These are phyloP conservation scores for Apeltes quadracus DNA, from an alignment of 2,113 vertebrate species.

Conservation along the genomic window DNA sequence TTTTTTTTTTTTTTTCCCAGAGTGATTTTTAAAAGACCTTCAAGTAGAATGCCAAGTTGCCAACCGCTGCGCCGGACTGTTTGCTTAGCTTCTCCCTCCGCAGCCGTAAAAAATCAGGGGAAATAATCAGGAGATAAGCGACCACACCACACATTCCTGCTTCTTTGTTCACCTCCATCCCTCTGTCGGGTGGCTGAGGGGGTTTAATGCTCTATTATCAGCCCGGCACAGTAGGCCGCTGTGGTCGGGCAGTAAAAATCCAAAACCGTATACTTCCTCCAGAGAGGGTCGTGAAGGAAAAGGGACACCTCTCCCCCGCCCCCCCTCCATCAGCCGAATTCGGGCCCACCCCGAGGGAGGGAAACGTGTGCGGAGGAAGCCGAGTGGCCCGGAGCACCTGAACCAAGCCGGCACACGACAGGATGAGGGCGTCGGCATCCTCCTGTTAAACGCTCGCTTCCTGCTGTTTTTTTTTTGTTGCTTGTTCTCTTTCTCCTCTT, in stretches of 20 bases:
- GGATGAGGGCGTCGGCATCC: conserved; percentile 90
- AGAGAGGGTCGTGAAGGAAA: conserved; percentile 51
- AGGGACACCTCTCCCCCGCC: conserved; percentile 50
- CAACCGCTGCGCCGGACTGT: conserved; percentile 52
- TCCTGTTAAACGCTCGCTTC: conserved; percentile 85
- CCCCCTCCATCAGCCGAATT: conserved; percentile 64
- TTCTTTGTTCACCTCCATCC: conserved; percentile 67
- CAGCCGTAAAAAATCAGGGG: conserved; percentile 61
- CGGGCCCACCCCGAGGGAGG: conserved; percentile 82
- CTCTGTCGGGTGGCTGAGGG: conserved; percentile 25
- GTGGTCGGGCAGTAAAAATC: conserved; percentile 40
- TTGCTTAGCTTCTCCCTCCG: conserved; percentile 60
- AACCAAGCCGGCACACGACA: conserved; percentile 91
- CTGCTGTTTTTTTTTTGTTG: conserved; percentile 87
- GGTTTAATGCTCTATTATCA: conserved; percentile 36
- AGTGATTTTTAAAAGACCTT: conserved; percentile 42
- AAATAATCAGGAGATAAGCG: conserved; percentile 67
- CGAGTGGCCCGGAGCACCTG: conserved; percentile 88
- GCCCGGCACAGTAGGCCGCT: conserved; percentile 26
- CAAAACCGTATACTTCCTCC: conserved; percentile 73
- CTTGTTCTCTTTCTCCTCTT: conserved; percentile 39
- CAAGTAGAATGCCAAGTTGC: conserved; percentile 50
- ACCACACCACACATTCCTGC: conserved; percentile 50
- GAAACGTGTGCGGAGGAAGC: conserved; percentile 69
- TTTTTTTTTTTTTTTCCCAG: conserved; percentile 40